Conservation (phyloP, 2,888 invertebrate species). For the Rhorus exstirpatorius region DNA sequence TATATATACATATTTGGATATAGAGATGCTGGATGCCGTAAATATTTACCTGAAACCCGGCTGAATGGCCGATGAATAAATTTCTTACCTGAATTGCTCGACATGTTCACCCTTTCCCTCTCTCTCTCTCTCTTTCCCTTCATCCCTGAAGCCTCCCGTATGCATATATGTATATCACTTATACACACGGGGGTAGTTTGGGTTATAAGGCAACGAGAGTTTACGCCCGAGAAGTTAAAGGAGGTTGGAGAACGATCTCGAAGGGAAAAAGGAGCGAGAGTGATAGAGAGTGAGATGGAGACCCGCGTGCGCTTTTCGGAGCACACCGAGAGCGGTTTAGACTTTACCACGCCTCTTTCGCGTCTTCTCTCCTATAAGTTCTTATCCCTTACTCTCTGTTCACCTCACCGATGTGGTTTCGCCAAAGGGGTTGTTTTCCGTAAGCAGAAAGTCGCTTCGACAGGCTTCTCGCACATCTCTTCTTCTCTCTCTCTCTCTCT, state of each 20-base stretch:
- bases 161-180: conserved; percentile 42
- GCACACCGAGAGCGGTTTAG: conserved; percentile 71
- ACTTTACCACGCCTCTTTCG: conserved; percentile 80
- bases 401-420: conserved; percentile 61
- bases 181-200: conserved; percentile 58
- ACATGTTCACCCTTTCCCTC: conserved; percentile 68
- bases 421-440: conserved; percentile 76
- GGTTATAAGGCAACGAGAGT: conserved; percentile 66
- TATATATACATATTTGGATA: conserved; percentile 17
- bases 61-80: conserved; percentile 78
- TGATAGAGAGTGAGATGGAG: conserved; percentile 27
- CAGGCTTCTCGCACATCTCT: conserved; percentile 47
- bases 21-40: conserved; percentile 62
- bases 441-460: conserved; percentile 79
- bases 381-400: conserved; percentile 36
- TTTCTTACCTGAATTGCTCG: conserved; percentile 78
- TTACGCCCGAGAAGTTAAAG: conserved; percentile 56
- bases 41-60: conserved; percentile 69
- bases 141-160: conserved; percentile 16
- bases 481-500: conserved; percentile 51
- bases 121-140: conserved; percentile 6
- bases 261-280: conserved; percentile 23
- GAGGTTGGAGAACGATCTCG: conserved; percentile 16
- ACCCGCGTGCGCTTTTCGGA: conserved; percentile 63
- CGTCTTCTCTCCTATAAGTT: conserved; percentile 72